Base-by-base conservation (phyloP, 2,113 vertebrate genomes). In the Eonycteris spelaea region DNA sequence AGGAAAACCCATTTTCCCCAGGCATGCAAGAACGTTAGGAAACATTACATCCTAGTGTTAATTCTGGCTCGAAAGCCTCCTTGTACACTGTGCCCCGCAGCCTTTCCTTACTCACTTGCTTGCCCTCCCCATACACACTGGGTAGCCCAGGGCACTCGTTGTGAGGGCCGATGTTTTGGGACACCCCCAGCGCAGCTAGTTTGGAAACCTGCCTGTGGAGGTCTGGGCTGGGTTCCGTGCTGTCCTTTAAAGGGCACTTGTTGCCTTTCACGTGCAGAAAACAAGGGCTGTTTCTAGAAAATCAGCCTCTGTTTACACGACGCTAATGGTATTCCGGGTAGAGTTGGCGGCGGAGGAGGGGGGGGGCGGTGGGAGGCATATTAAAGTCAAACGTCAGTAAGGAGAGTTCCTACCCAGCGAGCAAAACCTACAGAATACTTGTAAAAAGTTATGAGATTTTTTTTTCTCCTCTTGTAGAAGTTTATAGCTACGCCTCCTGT, bases 211-310 rank as follows among this genome's bases (percentile, higher is more conserved):
- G 84, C 70, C 85, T 28, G 40, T 22, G 55, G 53, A 67, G 48
- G 61, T 95, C 96, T 85, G 61, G 71, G 75, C 71, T 86, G n/a
- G 48, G 75, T 90, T 96, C 65, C 16, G 51, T 6, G 65, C 80
- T 79, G 57, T 77, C 90, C 94, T 97, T 96, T 96, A 88, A 92
- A 88, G 77, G 94, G 43, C 94, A 97, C 97, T 97, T 96, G 94
- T 93, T 94, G 96, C 80, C 21, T 95, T 94, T 96, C 95, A 94
- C 85, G 57, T 86, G 91, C 82, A 6, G 89, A 78, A 80, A 90
- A 38, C 88, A 30, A 51, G 78, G 19, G n/a, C 93, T 67, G 71
- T 77, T 86, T 92, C 86, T 63, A 74, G 88, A 93, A 70, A 51
- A 95, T n/a, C 75, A 3, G 28, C 7, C 51, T 87, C 79, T 96